Evolutionary conservation across 2,113 vertebrate genomes (phyloP), one percentile per base, ranked within the genome.

Genomic region (Pseudorectes ferrugineus): DNA sequence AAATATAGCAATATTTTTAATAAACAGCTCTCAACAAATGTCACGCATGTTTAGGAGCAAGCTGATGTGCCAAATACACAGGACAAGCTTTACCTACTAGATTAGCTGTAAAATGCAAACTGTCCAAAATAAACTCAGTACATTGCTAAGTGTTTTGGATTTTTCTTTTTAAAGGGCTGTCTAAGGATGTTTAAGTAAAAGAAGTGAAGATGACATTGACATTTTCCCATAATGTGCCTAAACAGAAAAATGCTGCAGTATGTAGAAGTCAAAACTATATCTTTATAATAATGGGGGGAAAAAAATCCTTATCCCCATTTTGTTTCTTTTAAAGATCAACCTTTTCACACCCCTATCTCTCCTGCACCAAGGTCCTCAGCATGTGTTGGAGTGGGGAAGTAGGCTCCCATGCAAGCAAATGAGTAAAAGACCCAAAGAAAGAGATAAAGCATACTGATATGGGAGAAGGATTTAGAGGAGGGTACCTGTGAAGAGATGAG

Each of bases 1-100:
- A 92, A 92, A 85, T 67, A 54, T 4, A 82, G 31, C 61, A 63
- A 43, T 94, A 87, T 87, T 93, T 94, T 94, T 94, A 92, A 92
- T 85, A 89, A 89, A 73, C 42, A 81, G 15, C 51, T 92, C 85
- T 96, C 89, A 92, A 78, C 54, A 89, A 80, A 40, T 68, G 43
- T 70, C 70, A 52, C 22, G 83, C 9, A 35, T 29, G 23, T 77
- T 84, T 87, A 85, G 76, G 48, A 93, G 58, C 48, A 87, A 92
- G 62, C 52, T 65, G 68, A 86, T 71, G 33, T 89, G 73, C 83
- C 89, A 87, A 78, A 71, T 89, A 79, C 68, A 67, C 14, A 75
- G 90, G 68, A 81, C 66, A 91, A 74, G 24, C 45, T 89, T 96
- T 93, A 82, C 82, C 59, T 84, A 38, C 66, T 58, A 52, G 36